Percentiles rank a stretch among this genome's conserved stretches.
These are phyloP conservation scores for Rhadinocentrus ornatus DNA, from an alignment of 2,797 vertebrate species.

Conservation along the genomic window DNA sequence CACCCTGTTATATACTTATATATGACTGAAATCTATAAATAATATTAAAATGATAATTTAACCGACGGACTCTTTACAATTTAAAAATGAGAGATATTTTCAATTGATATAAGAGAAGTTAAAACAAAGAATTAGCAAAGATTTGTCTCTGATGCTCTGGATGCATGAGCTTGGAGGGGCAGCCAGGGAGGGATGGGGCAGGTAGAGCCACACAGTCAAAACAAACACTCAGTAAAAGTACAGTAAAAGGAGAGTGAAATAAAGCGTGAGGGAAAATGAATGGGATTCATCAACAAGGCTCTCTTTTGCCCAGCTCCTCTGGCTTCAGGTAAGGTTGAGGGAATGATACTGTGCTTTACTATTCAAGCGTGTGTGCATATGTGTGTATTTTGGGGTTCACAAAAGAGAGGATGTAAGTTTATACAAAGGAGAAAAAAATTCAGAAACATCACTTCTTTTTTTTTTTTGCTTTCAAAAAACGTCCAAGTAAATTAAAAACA, in stretches of 20 bases:
- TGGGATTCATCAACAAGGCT: constrained; percentile 28
- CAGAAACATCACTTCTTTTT: constrained; percentile 75
- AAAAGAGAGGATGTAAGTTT: constrained; percentile 50
- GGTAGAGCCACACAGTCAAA: constrained; percentile 62
- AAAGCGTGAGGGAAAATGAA: constrained; percentile 35
- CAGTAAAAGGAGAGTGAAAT: constrained; percentile 55
- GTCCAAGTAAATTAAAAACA: constrained; percentile 76
- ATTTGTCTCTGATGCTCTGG: constrained; percentile 28
- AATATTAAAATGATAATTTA: background rate
- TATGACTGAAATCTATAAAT: background rate
- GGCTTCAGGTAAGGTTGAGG: constrained; percentile 64
- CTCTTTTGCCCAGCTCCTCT: constrained; percentile 51
- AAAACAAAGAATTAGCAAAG: background rate
- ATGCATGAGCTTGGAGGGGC: constrained; percentile 32
- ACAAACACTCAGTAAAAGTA: constrained; percentile 67
- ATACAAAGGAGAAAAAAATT: constrained; percentile 80
- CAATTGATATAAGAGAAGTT: background rate
- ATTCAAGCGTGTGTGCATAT: constrained; percentile 57
- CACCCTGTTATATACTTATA: background rate
- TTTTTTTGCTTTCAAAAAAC: constrained; percentile 44
- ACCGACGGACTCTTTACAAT: background rate
- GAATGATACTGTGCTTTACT: constrained; percentile 84
- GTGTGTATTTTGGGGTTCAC: constrained; percentile 27
- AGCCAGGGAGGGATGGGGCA: constrained; percentile 12
- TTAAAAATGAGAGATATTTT: background rate